Evolutionary conservation across 2,888 invertebrate species (phyloP), one percentile per base, ranked within the genome.

Genomic region (Dryocosmus kuriphilus): DNA sequence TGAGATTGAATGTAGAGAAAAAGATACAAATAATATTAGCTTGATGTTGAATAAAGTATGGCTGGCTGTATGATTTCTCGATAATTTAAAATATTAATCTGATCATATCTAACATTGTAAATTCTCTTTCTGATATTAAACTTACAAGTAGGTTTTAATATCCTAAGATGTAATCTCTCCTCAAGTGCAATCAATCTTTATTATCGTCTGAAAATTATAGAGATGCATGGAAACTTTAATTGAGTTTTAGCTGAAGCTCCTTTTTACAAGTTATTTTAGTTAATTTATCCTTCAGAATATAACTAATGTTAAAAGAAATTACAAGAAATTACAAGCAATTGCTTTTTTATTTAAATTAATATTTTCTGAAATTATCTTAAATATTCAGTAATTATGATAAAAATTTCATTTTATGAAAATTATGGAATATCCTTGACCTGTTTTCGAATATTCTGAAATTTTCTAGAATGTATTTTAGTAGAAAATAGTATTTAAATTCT

Each of bases 1-100:
- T 75, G 62, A 75, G 41, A 62, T 75, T 62, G 61, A 75, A 60
- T n/a, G 41, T 74, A 46, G 19, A 30, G 27, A 51, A 51, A 30
- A 46, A 71, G 27, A 71, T 71, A 51, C 19, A 71, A 67, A 67
- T 46, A 22, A 71, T 71, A 30, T 71, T 30, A 9, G 9, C 9
- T 67, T 46, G 46, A 67, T 67, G 14, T 67, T 27, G 8, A 67
- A 67, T 67, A 27, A 41, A 46, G 67, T 19, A 6, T 14, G 38
- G 41, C 27, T 67, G 1, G 27, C 24, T 9, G 19, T 46, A 41
- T 16, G 41, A 65, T 24, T 41, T 41, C 16, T 14, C 22, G 41
- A 41, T 22, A 24, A 16, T 16, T 27, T 41, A 38, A 3, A 14
- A 65, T 14, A 24, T 41, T 65, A 38, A 35, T 41, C 22, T 30